phyloP scores from a whole-genome alignment of 2,113 vertebrate species.

The Mugil cephalus region DNA sequence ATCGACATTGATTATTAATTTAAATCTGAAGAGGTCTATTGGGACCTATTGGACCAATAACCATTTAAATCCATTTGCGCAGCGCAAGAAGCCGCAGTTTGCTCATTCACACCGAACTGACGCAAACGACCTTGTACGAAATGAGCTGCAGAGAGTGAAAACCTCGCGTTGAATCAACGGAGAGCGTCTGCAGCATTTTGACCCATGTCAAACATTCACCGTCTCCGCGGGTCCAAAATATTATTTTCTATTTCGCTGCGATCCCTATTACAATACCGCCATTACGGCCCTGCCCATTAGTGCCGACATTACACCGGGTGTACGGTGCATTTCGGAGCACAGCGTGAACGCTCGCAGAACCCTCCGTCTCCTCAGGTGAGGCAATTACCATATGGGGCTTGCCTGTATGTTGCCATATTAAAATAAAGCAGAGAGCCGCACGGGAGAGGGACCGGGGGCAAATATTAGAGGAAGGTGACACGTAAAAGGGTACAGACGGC shows the following conservation, averaged over 20 bases:
- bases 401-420: conserved; percentile 41
- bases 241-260: conserved; percentile 19
- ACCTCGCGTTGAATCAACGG: conserved; percentile 23
- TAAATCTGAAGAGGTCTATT: background rate
- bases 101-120: conserved; percentile 30
- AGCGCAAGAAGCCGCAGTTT: conserved; percentile 1
- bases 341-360: conserved; percentile 24
- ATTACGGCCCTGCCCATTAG: conserved; percentile 29
- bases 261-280: conserved; percentile 21
- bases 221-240: background rate
- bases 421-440: conserved; percentile 52
- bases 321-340: conserved; percentile 39
- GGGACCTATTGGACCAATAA: conserved; percentile 18
- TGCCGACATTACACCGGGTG: conserved; percentile 31
- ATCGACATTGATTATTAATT: conserved; percentile 10
- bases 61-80: conserved; percentile 32
- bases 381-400: conserved; percentile 48
- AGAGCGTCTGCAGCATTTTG: conserved; percentile 25
- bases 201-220: conserved; percentile 20
- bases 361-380: conserved; percentile 31
- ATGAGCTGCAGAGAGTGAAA: conserved; percentile 19
- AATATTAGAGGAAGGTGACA: conserved; percentile 66
- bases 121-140: conserved; percentile 40
- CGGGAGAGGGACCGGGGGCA: conserved; percentile 42
- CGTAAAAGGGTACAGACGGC: conserved; percentile 60